Conservation (phyloP, 2,113 vertebrate genomes). For the Nettapus auritus region DNA sequence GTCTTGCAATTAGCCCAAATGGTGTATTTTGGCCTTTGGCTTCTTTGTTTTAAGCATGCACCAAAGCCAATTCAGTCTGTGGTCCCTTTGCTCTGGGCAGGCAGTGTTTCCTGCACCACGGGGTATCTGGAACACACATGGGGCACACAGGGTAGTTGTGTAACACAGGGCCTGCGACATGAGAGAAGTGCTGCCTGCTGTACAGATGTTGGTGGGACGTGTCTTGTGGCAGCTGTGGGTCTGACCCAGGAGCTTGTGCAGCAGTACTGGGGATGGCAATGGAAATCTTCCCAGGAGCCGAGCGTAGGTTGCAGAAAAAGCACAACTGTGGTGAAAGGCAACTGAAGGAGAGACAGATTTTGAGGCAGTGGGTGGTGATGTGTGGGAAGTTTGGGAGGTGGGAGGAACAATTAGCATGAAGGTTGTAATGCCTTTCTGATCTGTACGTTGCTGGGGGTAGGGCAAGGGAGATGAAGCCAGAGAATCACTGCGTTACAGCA, state of each 20-base stretch:
- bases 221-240: background rate
- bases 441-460: background rate
- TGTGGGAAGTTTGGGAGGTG: background rate
- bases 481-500: background rate
- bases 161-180: background rate
- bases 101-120: accelerated
- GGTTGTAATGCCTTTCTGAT: background rate
- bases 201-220: background rate
- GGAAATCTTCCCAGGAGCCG: background rate
- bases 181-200: background rate
- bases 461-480: background rate
- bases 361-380: background rate
- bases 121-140: background rate
- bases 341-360: background rate
- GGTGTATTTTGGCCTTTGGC: background rate
- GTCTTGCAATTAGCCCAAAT: background rate
- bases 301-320: background rate
- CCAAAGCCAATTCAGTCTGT: background rate
- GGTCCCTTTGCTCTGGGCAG: background rate
- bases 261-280: accelerated
- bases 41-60: background rate
- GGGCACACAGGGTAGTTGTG: background rate
- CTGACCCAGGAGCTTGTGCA: background rate
- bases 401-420: background rate
- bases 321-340: background rate